Conservation (phyloP, 2,888 invertebrate genomes). For the Melanchra persicariae region DNA sequence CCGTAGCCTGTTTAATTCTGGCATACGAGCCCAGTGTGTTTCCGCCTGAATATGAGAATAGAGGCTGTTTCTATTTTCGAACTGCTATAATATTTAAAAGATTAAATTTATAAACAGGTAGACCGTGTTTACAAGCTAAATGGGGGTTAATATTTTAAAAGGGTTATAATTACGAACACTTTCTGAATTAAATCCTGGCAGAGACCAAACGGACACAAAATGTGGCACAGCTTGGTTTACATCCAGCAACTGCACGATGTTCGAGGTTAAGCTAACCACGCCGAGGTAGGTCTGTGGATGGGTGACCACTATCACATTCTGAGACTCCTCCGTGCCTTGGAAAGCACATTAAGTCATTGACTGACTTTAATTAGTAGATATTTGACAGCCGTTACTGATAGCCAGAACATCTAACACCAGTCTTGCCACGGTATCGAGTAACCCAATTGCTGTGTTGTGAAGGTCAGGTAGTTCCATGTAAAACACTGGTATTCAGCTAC, state of each 20-base stretch:
- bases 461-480: too few species aligned
- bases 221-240: neutral
- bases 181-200: too few species aligned
- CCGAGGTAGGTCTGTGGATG: neutral
- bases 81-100: constrained; percentile 26
- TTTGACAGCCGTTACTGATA: too few species aligned
- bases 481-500: too few species aligned
- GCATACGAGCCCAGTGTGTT: constrained; percentile 33
- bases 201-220: too few species aligned
- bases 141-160: constrained; percentile 27
- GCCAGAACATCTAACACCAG: neutral
- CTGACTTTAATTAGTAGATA: too few species aligned
- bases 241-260: neutral
- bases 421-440: neutral
- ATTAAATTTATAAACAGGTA: constrained; percentile 17
- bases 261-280: neutral
- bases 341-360: too few species aligned
- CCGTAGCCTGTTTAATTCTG: constrained; percentile 33
- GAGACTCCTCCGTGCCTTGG: neutral
- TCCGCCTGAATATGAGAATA: constrained; percentile 44
- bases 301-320: neutral
- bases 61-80: constrained; percentile 39
- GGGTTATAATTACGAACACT: neutral
- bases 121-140: constrained; percentile 11
- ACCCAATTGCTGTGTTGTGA: neutral